A percentile compares a stretch with the other conserved stretches of the same genome.
Evolutionary conservation across 2,797 vertebrate genomes (phyloP).

Genomic region (Loris lydekkerianus): DNA sequence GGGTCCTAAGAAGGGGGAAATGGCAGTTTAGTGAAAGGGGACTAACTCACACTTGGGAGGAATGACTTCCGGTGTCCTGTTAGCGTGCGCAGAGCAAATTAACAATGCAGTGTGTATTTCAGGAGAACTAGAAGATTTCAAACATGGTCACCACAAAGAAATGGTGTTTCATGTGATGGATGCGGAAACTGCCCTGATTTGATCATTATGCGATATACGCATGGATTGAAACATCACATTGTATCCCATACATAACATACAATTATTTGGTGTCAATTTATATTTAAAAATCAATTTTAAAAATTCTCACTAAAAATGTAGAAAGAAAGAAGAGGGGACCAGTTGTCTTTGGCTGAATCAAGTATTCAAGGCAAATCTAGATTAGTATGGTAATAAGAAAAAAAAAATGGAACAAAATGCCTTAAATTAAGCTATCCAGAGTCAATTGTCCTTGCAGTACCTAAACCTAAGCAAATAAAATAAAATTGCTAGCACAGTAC

Average conservation of each 20-base stretch:
- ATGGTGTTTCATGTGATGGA: no score
- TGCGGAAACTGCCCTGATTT: not conserved
- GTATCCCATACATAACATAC: not conserved
- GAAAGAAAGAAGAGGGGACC: not conserved
- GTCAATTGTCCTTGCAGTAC: not conserved
- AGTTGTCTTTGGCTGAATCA: not conserved
- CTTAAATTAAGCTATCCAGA: not conserved
- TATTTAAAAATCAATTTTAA: not conserved
- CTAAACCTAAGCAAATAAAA: not conserved
- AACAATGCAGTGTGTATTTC: not conserved
- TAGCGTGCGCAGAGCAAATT: not conserved
- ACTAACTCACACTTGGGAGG: not conserved
- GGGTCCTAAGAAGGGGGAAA: no score
- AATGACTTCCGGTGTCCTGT: not conserved
- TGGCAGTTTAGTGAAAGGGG: accelerated
- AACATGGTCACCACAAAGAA: not conserved
- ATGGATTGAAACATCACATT: not conserved
- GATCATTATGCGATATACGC: no score
- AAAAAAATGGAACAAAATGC: not conserved
- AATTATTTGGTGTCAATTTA: not conserved
- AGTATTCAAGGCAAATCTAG: not conserved
- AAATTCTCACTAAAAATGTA: not conserved
- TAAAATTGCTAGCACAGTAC: not conserved
- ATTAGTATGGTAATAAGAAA: not conserved
- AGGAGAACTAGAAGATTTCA: not conserved